Evolutionary conservation across 1,140 invertebrate genomes (phyloP).

Genomic region (Orius insidiosus): DNA sequence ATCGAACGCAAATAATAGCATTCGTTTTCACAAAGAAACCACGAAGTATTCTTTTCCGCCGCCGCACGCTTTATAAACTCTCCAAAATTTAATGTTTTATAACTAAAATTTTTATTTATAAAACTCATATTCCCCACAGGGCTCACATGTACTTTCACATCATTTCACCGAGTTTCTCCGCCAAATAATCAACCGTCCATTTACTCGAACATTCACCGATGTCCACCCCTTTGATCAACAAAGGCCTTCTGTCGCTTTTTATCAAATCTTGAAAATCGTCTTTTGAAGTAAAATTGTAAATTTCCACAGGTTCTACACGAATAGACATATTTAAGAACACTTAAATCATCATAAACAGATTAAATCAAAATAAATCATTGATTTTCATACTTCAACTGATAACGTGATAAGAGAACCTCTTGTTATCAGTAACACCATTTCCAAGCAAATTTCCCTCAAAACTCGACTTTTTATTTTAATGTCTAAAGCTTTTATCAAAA

Average conservation of each 20-base stretch:
- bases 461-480: no score
- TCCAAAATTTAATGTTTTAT: constrained; percentile 32
- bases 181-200: constrained; percentile 34
- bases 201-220: constrained; percentile 31
- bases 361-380: no score
- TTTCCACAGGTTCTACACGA: no score
- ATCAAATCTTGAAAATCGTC: constrained; percentile 6
- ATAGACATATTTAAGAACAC: no score
- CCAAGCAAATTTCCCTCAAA: no score
- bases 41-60: constrained; percentile 23
- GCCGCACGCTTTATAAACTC: constrained; percentile 29
- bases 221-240: constrained; percentile 29
- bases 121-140: constrained; percentile 31
- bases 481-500: no score
- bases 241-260: constrained; percentile 22
- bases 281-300: constrained; percentile 16
- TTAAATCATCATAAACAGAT: no score
- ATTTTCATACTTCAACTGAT: no score
- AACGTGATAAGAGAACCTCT: no score
- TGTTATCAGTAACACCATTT: no score
- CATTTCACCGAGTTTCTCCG: constrained; percentile 24
- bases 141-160: constrained; percentile 36
- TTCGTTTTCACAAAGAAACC: constrained; percentile 27
- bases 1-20: constrained; percentile 37
- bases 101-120: constrained; percentile 37